Evolutionary conservation across 2,113 vertebrate species (phyloP), one percentile per base, ranked within the genome.

Genomic region (Pyrgilauda ruficollis): DNA sequence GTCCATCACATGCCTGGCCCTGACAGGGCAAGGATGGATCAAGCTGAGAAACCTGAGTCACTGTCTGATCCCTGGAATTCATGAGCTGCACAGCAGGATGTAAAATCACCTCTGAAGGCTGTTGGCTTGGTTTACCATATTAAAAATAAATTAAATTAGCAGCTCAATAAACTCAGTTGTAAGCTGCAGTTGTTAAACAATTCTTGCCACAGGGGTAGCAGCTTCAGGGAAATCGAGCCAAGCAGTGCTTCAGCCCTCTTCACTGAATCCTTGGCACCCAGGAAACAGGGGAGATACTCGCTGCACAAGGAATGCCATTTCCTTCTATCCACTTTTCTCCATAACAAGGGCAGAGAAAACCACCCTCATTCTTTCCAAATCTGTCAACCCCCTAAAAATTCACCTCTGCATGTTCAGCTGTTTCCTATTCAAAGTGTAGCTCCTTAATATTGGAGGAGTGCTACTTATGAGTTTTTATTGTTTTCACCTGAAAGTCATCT

Each of bases 141-240:
- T 87, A 83, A 94, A 93, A 88, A 74, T 61, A 94, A 69, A 90
- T 89, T 89, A 59, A 87, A 94, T 88, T 74, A 88, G 72, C 50
- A 74, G 83, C 68, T 94, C 59, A 67, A 11, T 90, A 74, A 85
- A 83, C 27, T 74, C 46, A 39, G 46, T 30, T 55, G 31, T 68
- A 89, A 91, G 61, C 35, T 55, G 64, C 33, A 89, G 33, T 33
- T 84, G 69, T 81, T 78, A 62, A 93, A 77, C n/a, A 9, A 17
- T 43, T 80, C 43, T 77, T 90, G 68, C 64, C 46, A 43, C 1
- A 19, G 70, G 20, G 75, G 23, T 44, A 92, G 49, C 27, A 78
- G 69, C 44, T 49, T 35, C 13, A 9, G 61, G 47, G 64, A 72
- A 15, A 53, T n/a, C 8, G 62, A 84, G 31, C 35, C 0, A 2